phyloP scores from a whole-genome alignment of 2,888 invertebrate genomes.

The Sarcophaga rosellei region DNA sequence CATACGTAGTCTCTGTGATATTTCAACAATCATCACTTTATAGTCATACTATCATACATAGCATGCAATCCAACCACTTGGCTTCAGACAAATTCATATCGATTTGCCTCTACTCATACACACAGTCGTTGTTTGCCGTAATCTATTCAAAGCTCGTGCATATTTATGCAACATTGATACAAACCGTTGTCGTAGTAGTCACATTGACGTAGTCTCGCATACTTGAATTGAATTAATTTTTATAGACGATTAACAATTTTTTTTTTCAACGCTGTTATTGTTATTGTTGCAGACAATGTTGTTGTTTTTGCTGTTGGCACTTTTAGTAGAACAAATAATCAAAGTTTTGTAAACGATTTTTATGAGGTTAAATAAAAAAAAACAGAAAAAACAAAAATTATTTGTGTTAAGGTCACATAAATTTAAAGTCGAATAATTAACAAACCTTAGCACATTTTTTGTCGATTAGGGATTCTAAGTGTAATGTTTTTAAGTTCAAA shows the following conservation, averaged over 20 bases:
- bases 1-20: no score
- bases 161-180: no score
- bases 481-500: no score
- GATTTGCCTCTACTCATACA: no score
- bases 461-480: no score
- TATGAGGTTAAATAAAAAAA: slow-evolving; percentile 42
- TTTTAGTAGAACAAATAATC: slow-evolving; percentile 49
- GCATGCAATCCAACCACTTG: no score
- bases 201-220: slow-evolving; percentile 19
- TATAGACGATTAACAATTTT: slow-evolving; percentile 45
- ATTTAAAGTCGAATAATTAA: slow-evolving; percentile 11
- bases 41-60: no score
- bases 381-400: neutral
- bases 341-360: slow-evolving; percentile 11
- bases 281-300: neutral
- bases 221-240: slow-evolving; percentile 49
- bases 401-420: slow-evolving; percentile 55
- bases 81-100: no score
- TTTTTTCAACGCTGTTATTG: neutral
- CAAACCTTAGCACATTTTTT: no score
- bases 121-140: neutral
- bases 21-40: no score
- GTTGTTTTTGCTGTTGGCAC: slow-evolving; percentile 27
- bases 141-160: no score
- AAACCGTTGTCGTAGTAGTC: no score